These are phyloP conservation scores for Lithophane ornitopus DNA, from an alignment of 2,888 invertebrate species.

Conservation along the genomic window DNA sequence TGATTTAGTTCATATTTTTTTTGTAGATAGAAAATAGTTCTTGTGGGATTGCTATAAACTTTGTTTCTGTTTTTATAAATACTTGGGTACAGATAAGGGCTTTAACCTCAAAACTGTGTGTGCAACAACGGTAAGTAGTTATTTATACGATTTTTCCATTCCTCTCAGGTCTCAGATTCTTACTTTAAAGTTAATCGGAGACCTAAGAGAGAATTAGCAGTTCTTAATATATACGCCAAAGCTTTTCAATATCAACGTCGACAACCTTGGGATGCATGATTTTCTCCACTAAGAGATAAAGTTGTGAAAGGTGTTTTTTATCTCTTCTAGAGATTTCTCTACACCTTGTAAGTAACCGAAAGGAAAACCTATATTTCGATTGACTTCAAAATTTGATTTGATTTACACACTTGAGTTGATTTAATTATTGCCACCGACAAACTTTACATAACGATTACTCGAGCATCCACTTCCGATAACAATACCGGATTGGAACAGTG, in stretches of 20 bases:
- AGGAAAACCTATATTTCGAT: conserved; percentile 4
- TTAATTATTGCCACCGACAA: conserved; percentile 9
- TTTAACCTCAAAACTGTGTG: background rate
- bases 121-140: background rate
- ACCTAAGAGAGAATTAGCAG: background rate
- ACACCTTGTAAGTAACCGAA: background rate
- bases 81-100: background rate
- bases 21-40: background rate
- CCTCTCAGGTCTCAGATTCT: too few relatives aligned
- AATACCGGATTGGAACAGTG: conserved; percentile 22
- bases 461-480: conserved; percentile 58
- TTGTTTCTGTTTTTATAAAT: background rate
- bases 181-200: background rate
- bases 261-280: conserved; percentile 46
- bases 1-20: background rate
- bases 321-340: background rate
- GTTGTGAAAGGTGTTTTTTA: background rate
- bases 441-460: conserved; percentile 47
- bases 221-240: background rate
- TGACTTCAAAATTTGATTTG: background rate
- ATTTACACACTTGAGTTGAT: background rate
- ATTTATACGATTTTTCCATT: background rate
- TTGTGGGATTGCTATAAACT: background rate
- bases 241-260: conserved; percentile 49
- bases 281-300: background rate